A percentile compares a stretch with the other conserved stretches of the same genome.
These are phyloP conservation scores for Lepetodrilus schrolli DNA, from an alignment of 2,888 invertebrate genomes.

Conservation along the genomic window DNA sequence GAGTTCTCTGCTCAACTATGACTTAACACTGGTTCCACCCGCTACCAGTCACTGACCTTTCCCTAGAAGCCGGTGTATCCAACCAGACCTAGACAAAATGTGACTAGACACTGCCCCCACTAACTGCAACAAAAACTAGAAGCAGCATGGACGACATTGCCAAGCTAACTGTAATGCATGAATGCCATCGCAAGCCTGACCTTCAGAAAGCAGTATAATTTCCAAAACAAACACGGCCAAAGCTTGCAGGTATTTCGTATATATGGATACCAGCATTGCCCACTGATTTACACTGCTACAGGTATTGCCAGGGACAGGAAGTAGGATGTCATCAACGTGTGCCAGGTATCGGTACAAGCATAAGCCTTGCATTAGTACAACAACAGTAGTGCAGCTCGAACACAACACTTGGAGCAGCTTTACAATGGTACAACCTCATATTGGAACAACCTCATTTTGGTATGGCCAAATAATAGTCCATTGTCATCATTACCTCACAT, in stretches of 20 bases:
- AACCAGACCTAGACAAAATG: not conserved
- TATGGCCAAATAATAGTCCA: too few relatives aligned
- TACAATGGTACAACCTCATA: too few relatives aligned
- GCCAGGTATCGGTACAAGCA: too few relatives aligned
- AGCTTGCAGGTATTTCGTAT: slow-evolving; percentile 10
- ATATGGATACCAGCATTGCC: too few relatives aligned
- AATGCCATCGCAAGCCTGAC: slow-evolving; percentile 4
- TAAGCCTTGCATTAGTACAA: too few relatives aligned
- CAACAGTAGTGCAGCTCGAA: too few relatives aligned
- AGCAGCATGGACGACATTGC: not conserved
- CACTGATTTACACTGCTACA: too few relatives aligned
- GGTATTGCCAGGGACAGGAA: too few relatives aligned
- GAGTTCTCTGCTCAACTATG: not conserved
- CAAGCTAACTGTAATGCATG: not conserved
- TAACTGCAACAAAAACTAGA: not conserved
- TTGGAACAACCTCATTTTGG: too few relatives aligned
- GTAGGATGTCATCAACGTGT: too few relatives aligned
- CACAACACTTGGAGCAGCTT: too few relatives aligned
- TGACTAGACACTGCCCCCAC: not conserved
- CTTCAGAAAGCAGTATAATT: not conserved
- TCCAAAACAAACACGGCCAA: slow-evolving; percentile 3
- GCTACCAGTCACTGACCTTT: not conserved
- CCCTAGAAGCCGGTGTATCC: not conserved
- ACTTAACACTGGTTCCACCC: slow-evolving; percentile 3
- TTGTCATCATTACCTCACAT: too few relatives aligned